Evolutionary conservation across 1,140 invertebrate species (phyloP).

Genomic region (Pollicipes pollicipes): DNA sequence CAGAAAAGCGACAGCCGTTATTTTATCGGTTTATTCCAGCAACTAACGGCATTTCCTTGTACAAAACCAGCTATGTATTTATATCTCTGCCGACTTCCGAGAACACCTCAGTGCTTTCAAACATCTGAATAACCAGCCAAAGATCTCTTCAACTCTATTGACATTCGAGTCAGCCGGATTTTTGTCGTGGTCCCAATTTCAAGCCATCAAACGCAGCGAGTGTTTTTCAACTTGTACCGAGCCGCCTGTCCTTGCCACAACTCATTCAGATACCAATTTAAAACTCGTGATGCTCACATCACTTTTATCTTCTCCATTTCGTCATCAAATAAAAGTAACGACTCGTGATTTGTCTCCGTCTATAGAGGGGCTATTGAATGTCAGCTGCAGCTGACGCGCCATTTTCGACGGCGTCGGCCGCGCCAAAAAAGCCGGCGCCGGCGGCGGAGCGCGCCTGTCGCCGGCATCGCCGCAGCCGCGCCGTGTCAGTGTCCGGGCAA

Average conservation of each 20-base stretch:
- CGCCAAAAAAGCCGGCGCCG: conserved; percentile 1
- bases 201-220: neutral
- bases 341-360: neutral
- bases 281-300: neutral
- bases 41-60: too few species aligned
- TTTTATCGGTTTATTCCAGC: too few species aligned
- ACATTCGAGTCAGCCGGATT: too few species aligned
- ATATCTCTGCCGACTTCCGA: too few species aligned
- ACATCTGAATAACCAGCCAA: too few species aligned
- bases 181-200: neutral
- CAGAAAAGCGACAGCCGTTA: too few species aligned
- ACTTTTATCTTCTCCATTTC: conserved; percentile 1
- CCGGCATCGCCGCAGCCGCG: neutral
- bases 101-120: too few species aligned
- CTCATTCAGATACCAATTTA: conserved; percentile 1
- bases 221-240: neutral
- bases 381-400: neutral
- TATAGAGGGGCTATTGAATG: neutral
- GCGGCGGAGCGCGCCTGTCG: neutral
- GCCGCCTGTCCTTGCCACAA: neutral
- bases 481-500: neutral
- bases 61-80: too few species aligned
- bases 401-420: neutral
- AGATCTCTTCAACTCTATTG: too few species aligned
- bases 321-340: conserved; percentile 2